These are phyloP conservation scores for Poecilia wingei DNA, from an alignment of 2,797 vertebrate species.

Conservation along the genomic window DNA sequence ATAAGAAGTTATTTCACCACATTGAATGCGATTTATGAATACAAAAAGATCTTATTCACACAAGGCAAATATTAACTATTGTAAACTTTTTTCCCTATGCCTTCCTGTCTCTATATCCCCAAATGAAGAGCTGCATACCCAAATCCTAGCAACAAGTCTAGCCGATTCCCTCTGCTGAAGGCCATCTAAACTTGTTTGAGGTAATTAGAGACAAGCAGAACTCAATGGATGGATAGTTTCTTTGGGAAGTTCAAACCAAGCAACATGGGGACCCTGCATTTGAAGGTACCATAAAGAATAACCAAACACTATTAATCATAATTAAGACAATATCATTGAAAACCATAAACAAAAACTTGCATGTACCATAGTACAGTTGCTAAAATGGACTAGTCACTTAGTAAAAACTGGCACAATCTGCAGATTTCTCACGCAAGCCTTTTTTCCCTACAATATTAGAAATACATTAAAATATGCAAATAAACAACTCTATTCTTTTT, in stretches of 20 bases:
- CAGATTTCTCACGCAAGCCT: too few relatives aligned
- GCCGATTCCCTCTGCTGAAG: not conserved
- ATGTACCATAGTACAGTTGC: not conserved
- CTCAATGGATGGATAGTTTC: too few relatives aligned
- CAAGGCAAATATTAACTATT: not conserved
- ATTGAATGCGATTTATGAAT: not conserved
- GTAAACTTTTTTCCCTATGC: not conserved
- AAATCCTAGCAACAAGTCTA: not conserved
- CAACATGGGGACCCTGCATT: too few relatives aligned
- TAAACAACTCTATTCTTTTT: too few relatives aligned
- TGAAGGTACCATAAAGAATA: too few relatives aligned
- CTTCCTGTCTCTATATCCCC: not conserved
- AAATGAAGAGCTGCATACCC: not conserved
- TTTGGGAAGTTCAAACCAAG: too few relatives aligned
- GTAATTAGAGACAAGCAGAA: not conserved
- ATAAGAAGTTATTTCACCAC: not conserved
- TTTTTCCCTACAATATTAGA: too few relatives aligned
- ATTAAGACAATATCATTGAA: too few relatives aligned
- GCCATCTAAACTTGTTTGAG: not conserved
- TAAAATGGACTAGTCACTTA: too few relatives aligned
- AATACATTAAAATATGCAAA: too few relatives aligned
- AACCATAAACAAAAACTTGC: not conserved
- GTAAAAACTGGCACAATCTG: too few relatives aligned
- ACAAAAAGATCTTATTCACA: not conserved
- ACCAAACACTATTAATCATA: too few relatives aligned